Evolutionary conservation across 2,888 invertebrate species (phyloP), one percentile per base, ranked within the genome.

Genomic region (Cyclophora punctaria): DNA sequence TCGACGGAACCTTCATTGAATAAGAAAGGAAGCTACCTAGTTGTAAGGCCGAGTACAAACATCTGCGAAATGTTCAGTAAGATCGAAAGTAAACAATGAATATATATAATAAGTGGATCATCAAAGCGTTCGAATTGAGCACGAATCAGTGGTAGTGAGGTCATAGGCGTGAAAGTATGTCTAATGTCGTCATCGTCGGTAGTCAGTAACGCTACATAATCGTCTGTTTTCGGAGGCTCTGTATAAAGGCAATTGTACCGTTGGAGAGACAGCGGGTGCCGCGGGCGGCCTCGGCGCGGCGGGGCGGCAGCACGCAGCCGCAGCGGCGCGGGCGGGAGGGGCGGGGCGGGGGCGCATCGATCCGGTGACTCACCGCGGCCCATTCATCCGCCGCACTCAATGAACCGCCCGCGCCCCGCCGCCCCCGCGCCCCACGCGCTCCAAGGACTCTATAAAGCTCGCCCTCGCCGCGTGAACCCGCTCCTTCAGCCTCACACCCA

Each of bases 311-410:
- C 52, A 52, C 52, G 53, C 50, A 53, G 75, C 50, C 67, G 73
- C 66, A 64, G 55, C 58, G 56, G 53, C 55, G 54, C 57, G 48
- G 52, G 49, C 54, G 50, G 58, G 54, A 57, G 52, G 62, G 60
- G 64, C 65, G 57, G 54, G 58, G 51, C 62, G 55, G 64, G 62
- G 55, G 56, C 67, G 69, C 71, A 85, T 86, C 83, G 86, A 86
- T 85, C 83, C 75, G 80, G 69, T 87, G 87, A 88, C 72, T 87
- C 87, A 87, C 74, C 77, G 76, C 76, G 71, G 73, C 79, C 77
- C 87, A 88, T 88, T 88, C 87, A 88, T 86, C 80, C 80, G 78
- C 80, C 80, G 79, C 83, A 64, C 83, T 88, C 80, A 88, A 88
- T 88, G 87, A 85, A 86, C 73, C 68, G 70, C 71, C 74, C 74